Percentiles rank a stretch among this genome's conserved stretches.
phyloP scores from a whole-genome alignment of 2,888 invertebrate species.

The Troides helena region DNA sequence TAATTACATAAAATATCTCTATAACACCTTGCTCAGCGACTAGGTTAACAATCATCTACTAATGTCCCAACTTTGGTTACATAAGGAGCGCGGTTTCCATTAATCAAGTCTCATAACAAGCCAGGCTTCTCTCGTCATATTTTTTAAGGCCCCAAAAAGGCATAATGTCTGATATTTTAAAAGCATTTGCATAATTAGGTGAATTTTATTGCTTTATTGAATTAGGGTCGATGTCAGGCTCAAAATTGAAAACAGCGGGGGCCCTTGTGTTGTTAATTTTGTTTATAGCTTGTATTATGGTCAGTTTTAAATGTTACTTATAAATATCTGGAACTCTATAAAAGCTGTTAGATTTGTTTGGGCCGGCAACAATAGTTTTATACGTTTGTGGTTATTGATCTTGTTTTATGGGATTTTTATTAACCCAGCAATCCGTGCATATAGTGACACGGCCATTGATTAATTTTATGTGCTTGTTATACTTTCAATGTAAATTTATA shows the following conservation, averaged over 20 bases:
- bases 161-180: slow-evolving; percentile 71
- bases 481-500: slow-evolving; percentile 21
- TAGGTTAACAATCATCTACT: neutral
- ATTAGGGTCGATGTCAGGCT: slow-evolving; percentile 78
- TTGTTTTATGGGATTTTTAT: slow-evolving; percentile 61
- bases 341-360: slow-evolving; percentile 66
- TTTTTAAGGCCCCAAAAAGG: slow-evolving; percentile 64
- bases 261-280: slow-evolving; percentile 78
- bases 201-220: slow-evolving; percentile 81
- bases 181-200: slow-evolving; percentile 80
- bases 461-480: slow-evolving; percentile 36
- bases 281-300: slow-evolving; percentile 79
- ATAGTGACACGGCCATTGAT: slow-evolving; percentile 41
- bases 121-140: slow-evolving; percentile 69
- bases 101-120: slow-evolving; percentile 64
- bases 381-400: slow-evolving; percentile 69
- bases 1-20: neutral
- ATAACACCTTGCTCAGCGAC: neutral
- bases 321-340: slow-evolving; percentile 70
- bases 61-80: slow-evolving; percentile 52
- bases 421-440: slow-evolving; percentile 33
- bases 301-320: slow-evolving; percentile 73
- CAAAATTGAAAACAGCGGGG: slow-evolving; percentile 79
- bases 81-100: slow-evolving; percentile 48
- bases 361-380: slow-evolving; percentile 65